Evolutionary conservation across 2,888 invertebrate species (phyloP), one percentile per base, ranked within the genome.

Genomic region (Synanthedon vespiformis): DNA sequence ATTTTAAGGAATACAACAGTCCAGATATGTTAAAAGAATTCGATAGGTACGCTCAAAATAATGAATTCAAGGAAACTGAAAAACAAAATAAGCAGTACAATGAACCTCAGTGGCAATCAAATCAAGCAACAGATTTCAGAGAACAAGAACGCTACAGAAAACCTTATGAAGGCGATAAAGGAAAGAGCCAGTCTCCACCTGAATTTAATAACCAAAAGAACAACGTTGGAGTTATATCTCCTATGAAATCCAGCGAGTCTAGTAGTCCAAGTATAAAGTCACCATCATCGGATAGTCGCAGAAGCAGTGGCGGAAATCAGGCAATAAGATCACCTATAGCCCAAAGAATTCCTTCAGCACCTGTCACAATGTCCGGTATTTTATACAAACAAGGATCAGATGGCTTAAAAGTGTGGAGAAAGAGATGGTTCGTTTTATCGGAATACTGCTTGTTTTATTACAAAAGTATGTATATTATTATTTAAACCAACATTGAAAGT

Each of bases 361-460:
- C 94, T 6, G 95, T 97, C 8, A 92, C 95, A 0, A 90, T 95
- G 67, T 92, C 95, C 61, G 97, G 97, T 16, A 95, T 97, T 93
- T 86, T 97, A 51, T 94, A 95, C 77, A 96, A 97, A 72, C 95
- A 97, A 85, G 97, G 97, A 52, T 95, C 95, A 40, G 95, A 96
- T 69, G 96, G 96, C 6, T 88, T 97, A 3, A 97, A 96, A 90
- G 91, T 96, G 48, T 97, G 97, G 97, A 94, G 96, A 73, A 95
- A 95, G 73, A 90, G 97, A 56, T 97, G 97, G 97, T 97, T 96
- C 84, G 97, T 97, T 47, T 88, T 97, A 53, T 94, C 96, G 40
- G 96, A 97, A 75, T 97, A 95, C 78, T 96, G 96, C 72, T 89
- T 97, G 57, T 97, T 96, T 84, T 96, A 97, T 73, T 97, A 97